Conservation (phyloP, 1,140 invertebrate genomes). For the Brachionus asplanchnoidis region DNA sequence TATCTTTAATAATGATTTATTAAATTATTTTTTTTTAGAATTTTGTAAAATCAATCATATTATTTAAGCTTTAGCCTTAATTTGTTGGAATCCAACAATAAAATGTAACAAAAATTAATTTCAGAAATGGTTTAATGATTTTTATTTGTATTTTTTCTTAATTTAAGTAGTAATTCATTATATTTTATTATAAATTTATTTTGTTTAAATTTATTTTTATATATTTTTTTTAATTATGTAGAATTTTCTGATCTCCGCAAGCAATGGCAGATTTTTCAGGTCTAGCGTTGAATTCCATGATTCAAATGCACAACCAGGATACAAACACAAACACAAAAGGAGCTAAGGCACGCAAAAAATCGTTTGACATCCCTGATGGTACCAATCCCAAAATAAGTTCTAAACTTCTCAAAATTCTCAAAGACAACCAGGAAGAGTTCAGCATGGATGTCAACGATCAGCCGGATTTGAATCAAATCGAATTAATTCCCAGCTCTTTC, state of each 20-base stretch:
- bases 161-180: too few relatives aligned
- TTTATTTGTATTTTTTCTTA: too few relatives aligned
- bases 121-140: too few relatives aligned
- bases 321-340: not conserved
- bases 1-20: too few relatives aligned
- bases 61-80: not conserved
- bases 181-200: too few relatives aligned
- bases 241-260: not conserved
- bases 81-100: not conserved
- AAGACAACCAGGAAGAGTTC: slow-evolving; percentile 34
- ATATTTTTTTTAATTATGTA: too few relatives aligned
- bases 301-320: slow-evolving; percentile 34
- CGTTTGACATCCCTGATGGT: not conserved
- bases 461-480: not conserved
- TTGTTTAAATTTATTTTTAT: too few relatives aligned
- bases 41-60: not conserved
- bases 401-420: slow-evolving; percentile 26
- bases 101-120: too few relatives aligned
- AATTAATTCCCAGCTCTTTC: not conserved
- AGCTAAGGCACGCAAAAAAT: not conserved
- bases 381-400: not conserved
- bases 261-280: slow-evolving; percentile 37
- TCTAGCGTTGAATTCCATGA: slow-evolving; percentile 27
- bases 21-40: not conserved
- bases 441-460: not conserved